These are phyloP conservation scores for Caenorhabditis angaria DNA, from an alignment of 2,888 invertebrate genomes.

Conservation along the genomic window DNA sequence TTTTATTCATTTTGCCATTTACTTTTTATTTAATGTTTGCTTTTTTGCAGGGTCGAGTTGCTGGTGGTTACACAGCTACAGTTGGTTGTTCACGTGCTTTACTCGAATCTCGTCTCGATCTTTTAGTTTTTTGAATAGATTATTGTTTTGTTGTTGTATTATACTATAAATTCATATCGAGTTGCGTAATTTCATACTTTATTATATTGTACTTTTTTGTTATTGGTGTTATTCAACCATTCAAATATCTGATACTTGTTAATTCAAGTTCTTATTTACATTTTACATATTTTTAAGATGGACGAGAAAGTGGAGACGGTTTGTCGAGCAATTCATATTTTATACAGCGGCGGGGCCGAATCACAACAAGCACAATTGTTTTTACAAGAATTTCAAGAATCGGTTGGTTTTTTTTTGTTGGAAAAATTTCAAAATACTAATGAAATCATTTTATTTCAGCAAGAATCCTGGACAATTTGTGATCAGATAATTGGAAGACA, in stretches of 20 bases:
- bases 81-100: slow-evolving; percentile 64
- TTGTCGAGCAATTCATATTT: slow-evolving; percentile 34
- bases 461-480: slow-evolving; percentile 94
- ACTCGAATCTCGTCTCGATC: slow-evolving; percentile 64
- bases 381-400: slow-evolving; percentile 38
- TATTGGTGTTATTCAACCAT: neutral
- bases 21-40: neutral
- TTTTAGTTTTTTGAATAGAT: slow-evolving; percentile 47
- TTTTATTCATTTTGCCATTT: slow-evolving; percentile 1
- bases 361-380: slow-evolving; percentile 26
- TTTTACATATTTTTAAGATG: slow-evolving; percentile 23
- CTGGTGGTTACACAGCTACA: slow-evolving; percentile 65
- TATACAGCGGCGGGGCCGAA: slow-evolving; percentile 30
- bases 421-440: slow-evolving; percentile 12
- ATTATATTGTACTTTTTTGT: neutral
- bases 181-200: neutral
- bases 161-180: neutral
- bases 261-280: no score
- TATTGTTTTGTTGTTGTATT: neutral
- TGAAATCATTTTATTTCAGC: slow-evolving; percentile 77
- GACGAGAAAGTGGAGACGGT: slow-evolving; percentile 22
- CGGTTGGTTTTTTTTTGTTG: slow-evolving; percentile 25
- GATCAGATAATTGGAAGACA: slow-evolving; percentile 91
- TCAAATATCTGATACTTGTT: neutral
- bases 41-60: slow-evolving; percentile 44